Conservation (phyloP, 2,113 vertebrate genomes). For the Motacilla tschutschensis region DNA sequence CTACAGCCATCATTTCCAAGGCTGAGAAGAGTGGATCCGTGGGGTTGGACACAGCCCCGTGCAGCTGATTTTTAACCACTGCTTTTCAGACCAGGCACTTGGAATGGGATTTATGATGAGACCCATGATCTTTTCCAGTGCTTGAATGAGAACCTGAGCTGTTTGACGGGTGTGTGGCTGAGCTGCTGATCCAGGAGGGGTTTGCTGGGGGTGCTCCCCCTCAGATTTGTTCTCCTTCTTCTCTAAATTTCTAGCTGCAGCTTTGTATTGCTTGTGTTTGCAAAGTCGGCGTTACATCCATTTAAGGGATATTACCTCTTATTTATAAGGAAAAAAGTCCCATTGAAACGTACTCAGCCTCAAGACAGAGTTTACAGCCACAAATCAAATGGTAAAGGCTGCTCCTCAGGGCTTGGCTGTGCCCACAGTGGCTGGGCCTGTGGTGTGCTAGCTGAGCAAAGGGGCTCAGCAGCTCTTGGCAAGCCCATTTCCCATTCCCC, state of each 20-base stretch:
- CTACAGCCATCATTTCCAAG: accelerated
- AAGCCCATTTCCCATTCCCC: neutral
- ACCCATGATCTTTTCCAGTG: neutral
- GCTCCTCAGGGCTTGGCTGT: neutral
- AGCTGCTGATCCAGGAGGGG: neutral
- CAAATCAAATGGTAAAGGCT: neutral
- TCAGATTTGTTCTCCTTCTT: neutral
- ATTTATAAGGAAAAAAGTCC: neutral
- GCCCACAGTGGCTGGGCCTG: neutral
- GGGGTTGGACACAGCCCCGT: neutral
- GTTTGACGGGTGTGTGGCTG: neutral
- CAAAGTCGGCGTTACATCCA: neutral
- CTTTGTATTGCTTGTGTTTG: neutral
- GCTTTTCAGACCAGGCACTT: neutral
- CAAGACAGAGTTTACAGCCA: neutral
- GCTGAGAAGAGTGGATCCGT: neutral
- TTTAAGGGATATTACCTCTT: neutral
- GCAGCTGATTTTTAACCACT: neutral
- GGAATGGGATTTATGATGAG: neutral
- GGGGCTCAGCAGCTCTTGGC: neutral
- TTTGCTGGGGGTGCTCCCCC: neutral
- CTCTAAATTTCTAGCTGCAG: neutral
- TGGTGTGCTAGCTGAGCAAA: accelerated
- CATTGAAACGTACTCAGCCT: neutral
- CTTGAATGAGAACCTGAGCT: neutral